These are phyloP conservation scores for Parauchenoglanis ngamensis DNA, from an alignment of 2,797 vertebrate genomes.

Conservation along the genomic window DNA sequence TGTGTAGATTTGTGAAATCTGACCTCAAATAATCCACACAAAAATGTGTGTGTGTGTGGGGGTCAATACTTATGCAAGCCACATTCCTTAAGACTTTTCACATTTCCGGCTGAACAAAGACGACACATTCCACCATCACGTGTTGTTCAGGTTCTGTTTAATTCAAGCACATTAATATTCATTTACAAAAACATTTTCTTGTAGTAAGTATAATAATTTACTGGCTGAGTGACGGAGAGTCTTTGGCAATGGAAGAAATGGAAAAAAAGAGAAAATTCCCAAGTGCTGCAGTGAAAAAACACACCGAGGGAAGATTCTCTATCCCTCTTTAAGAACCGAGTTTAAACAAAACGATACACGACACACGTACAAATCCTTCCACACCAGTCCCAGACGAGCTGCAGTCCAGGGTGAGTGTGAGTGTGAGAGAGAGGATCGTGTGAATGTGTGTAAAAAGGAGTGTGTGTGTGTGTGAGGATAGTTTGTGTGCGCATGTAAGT, in stretches of 20 bases:
- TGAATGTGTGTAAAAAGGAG: too few relatives aligned
- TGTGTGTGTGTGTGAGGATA: too few relatives aligned
- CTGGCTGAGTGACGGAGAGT: conserved; percentile 64
- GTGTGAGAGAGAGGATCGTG: too few relatives aligned
- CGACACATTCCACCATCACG: background rate
- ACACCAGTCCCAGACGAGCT: background rate
- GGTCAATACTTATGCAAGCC: background rate
- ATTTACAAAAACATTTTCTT: conserved; percentile 36
- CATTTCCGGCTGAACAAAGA: background rate
- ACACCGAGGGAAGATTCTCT: background rate
- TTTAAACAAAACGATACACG: background rate
- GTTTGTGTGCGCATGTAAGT: too few relatives aligned
- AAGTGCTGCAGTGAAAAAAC: conserved; percentile 51
- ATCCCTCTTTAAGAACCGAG: background rate
- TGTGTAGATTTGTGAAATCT: too few relatives aligned
- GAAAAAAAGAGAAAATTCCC: conserved; percentile 29
- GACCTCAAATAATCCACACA: background rate
- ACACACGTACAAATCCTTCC: background rate
- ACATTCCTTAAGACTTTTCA: background rate
- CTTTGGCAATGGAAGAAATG: conserved; percentile 72
- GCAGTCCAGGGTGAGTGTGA: too few relatives aligned
- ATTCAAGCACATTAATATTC: conserved; percentile 46
- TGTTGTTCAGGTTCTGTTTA: conserved; percentile 43
- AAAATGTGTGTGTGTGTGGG: background rate
- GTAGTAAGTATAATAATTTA: conserved; percentile 76